Base-by-base conservation (phyloP, 2,113 vertebrate genomes). In the Chaenocephalus aceratus region DNA sequence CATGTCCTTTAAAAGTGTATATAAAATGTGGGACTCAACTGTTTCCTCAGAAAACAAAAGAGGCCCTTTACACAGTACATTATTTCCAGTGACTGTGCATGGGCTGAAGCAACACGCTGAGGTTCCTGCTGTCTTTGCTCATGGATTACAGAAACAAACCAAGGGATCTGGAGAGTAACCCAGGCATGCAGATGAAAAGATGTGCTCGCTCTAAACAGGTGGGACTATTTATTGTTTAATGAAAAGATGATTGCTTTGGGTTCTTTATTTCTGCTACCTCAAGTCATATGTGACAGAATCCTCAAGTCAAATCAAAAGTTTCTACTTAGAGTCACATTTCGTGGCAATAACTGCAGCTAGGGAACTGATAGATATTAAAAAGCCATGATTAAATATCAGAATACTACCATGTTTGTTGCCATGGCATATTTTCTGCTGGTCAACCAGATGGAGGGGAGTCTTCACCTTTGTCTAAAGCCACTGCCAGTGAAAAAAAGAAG, bases 201-300 rank as follows among this genome's bases (percentile, higher is more conserved):
- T 53, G 56, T 18, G 57, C 46, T 60, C 26, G 48, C 16, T 70
- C 63, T 23, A 34, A 59, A 74, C 58, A 78, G 74, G 79, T 74
- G 59, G 74, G 59, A 75, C 57, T 58, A 63, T 77, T 76, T 68
- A n/a, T 45, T 46, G 45, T 74, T 64, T 60, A 70, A 74, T 81
- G 59, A 82, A 81, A 82, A 61, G n/a, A 70, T 71, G 5, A 65
- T 74, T 81, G 74, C 46, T 81, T 78, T 68, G 41, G n/a, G 21
- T 49, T 63, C 15, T 60, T 23, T 54, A 26, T 52, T 26, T 52
- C 7, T 54, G 45, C 26, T 59, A 36, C 21, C 3, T 53, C 18
- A 5, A 26, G 21, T 51, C 69, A 57, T 21, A 66, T 51, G 49
- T 70, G 23, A 70, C n/a, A 23, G 21, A 44, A 18, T 56, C 36